Evolutionary conservation across 2,113 vertebrate species (phyloP), one percentile per base, ranked within the genome.

Genomic region (Bombycilla garrulus): DNA sequence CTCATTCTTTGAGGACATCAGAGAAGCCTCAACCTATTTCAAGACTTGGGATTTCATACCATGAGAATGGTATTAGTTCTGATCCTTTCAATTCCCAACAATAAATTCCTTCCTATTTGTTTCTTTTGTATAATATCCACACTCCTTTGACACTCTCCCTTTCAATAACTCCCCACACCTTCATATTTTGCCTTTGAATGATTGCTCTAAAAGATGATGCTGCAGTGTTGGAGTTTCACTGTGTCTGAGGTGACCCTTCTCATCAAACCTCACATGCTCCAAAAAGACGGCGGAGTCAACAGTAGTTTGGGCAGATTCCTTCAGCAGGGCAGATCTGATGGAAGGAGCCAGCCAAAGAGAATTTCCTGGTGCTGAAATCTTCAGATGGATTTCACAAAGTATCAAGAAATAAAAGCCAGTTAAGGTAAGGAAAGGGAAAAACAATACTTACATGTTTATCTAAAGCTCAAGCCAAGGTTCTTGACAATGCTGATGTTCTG

Each of bases 231-330:
- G 48, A 58, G 22, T 47, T 84, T 12, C 10, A 4, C 9, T 42
- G 31, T 42, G 31, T 47, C 44, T 76, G 48, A 28, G 25, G 60
- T 25, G 54, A 67, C 18, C 22, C 12, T 67, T 76, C 53, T 60
- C 57, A 76, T 40, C 53, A 62, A 76, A 76, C 8, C 26, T 47
- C 62, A 45, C 18, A 24, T 4, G 26, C 18, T 77, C 67, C 15
- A 56, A 47, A 88, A 61, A 72, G 40, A 69, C 0, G 0, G 2
- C 28, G 48, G 16, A 62, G 15, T 42, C n/a, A 81, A 50, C 0
- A 4, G n/a, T 15, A 36, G 21, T 86, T 78, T 61, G 53, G 15
- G 29, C 7, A 12, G 19, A 74, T 25, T 8, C 56, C 44, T 58
- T 44, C 40, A 50, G 51, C 24, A 53, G 18, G 33, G 35, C 16